phyloP scores from a whole-genome alignment of 2,797 vertebrate species.

The Sebastiscus albofasciatus region DNA sequence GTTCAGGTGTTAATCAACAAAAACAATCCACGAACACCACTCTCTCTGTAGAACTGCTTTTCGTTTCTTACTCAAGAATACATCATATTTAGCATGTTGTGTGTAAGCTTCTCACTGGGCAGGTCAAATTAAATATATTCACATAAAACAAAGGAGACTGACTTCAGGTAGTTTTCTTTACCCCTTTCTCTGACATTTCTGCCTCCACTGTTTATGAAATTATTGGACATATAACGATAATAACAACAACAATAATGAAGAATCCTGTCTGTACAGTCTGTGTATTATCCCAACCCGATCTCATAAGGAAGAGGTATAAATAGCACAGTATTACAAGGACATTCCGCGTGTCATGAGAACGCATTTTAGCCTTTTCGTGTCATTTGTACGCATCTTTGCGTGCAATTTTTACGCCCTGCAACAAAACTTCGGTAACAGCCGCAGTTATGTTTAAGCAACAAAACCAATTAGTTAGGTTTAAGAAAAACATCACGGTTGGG shows the following conservation, averaged over 20 bases:
- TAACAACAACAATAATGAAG: not conserved
- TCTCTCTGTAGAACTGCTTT: not conserved
- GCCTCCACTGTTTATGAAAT: not conserved
- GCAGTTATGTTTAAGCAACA: no score
- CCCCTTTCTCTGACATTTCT: not conserved
- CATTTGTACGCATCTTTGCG: no score
- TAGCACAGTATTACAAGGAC: no score
- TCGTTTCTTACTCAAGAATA: not conserved
- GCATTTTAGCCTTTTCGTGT: no score
- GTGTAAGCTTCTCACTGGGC: not conserved
- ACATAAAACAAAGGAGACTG: not conserved
- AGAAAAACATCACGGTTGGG: no score
- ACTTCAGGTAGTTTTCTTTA: not conserved
- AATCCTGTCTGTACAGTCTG: not conserved
- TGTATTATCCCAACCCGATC: no score
- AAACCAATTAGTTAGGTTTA: no score
- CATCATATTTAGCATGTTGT: not conserved
- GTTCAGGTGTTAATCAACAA: not conserved
- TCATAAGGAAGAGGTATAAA: no score
- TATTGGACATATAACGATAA: not conserved
- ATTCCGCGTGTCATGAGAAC: no score
- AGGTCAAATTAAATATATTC: not conserved
- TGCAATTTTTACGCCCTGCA: no score
- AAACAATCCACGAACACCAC: no score
- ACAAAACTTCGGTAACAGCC: no score